Base-by-base conservation (phyloP, 2,113 vertebrate species). In the Copsychus sechellarum region DNA sequence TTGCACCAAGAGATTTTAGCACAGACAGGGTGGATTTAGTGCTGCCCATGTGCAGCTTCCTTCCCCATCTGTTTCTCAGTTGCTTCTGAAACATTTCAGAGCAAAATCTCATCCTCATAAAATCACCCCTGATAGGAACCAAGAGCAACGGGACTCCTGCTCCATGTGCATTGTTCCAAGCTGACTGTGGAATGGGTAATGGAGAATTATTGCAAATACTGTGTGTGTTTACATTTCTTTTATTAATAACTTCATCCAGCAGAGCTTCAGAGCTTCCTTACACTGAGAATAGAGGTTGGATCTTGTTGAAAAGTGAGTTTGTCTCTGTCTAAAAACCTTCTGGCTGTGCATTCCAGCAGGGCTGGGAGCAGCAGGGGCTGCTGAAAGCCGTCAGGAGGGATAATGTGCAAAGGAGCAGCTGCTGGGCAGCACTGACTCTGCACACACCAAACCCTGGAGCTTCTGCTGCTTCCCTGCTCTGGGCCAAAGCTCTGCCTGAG, bases 21-120 rank as follows among this genome's bases (percentile, higher is more conserved):
- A 84, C 60, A 86, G 65, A 24, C 60, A 64, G 72, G 26, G 57
- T 71, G 61, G 73, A 36, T 81, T 86, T 67, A 47, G 56, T 64
- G 81, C 70, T 87, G 81, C 47, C 84, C 84, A 33, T 79, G 84
- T 90, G 93, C 84, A 61, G 77, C 90, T 82, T 76, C 78, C 66
- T 79, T 87, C 81, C 43, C 92, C 95, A 90, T 90, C 84, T 91
- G 92, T 58, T 83, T 70, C 40, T 62, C n/a, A 54, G 65, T 64
- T 64, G 57, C 65, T 42, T 90, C 93, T 60, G 73, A 81, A 92
- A 64, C 15, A 28, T 56, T 92, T 74, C 56, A 91, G 69, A 91
- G 78, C 29, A 94, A 74, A 87, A 78, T 67, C 73, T 85, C 70
- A n/a, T n/a, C 70, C 61, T 53, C 57, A 79, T 43, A 51, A 74